Evolutionary conservation across 2,113 vertebrate species (phyloP).

Genomic region (Lophotis ruficrista): DNA sequence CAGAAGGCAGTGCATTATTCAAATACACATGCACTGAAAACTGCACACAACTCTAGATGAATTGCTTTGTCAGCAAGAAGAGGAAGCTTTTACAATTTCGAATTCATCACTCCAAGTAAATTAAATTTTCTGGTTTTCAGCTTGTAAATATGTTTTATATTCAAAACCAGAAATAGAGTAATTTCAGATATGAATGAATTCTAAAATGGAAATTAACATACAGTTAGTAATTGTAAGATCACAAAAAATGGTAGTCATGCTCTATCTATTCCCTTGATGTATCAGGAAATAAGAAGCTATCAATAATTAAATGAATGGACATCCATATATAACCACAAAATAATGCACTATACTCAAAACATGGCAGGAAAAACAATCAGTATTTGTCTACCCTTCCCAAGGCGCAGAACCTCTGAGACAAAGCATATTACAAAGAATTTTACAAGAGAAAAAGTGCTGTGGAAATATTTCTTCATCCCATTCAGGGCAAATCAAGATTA

Average conservation of each 20-base stretch:
- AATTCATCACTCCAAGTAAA: neutral
- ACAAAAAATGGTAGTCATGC: neutral
- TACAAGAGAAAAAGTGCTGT: neutral
- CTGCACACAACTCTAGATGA: neutral
- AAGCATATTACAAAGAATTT: neutral
- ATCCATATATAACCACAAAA: neutral
- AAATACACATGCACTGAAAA: neutral
- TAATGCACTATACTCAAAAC: neutral
- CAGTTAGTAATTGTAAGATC: neutral
- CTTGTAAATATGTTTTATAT: neutral
- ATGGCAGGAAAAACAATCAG: neutral
- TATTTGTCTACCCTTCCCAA: neutral
- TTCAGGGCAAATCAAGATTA: neutral
- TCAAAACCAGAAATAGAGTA: neutral
- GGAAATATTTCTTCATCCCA: neutral
- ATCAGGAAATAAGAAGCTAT: neutral
- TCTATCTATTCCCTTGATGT: neutral
- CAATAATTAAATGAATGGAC: neutral
- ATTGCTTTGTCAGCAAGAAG: neutral
- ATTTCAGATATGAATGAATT: neutral
- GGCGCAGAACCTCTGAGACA: neutral
- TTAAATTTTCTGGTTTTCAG: neutral
- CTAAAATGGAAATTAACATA: neutral
- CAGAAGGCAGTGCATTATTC: neutral
- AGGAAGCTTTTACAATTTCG: neutral